These are phyloP conservation scores for Spodoptera picta DNA, from an alignment of 2,888 invertebrate genomes.

Conservation along the genomic window DNA sequence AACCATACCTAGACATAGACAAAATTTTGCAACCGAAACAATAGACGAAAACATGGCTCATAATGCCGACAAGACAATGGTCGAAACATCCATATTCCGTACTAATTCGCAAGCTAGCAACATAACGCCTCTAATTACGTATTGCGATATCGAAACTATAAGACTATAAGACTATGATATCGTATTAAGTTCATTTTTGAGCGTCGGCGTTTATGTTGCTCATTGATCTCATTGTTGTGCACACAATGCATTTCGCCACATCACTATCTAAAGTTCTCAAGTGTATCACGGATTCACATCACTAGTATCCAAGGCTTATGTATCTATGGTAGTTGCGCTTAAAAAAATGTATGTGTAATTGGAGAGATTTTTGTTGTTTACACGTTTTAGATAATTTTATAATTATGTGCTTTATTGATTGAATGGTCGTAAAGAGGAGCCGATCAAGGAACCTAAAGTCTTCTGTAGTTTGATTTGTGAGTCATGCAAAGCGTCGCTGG, in stretches of 20 bases:
- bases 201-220: slow-evolving; percentile 24
- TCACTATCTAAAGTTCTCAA: slow-evolving; percentile 54
- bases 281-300: slow-evolving; percentile 56
- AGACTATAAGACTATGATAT: slow-evolving; percentile 46
- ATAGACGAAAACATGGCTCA: too few relatives aligned
- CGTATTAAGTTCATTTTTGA: slow-evolving; percentile 46
- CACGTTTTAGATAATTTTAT: too few relatives aligned
- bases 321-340: slow-evolving; percentile 25
- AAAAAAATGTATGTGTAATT: too few relatives aligned
- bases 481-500: too few relatives aligned
- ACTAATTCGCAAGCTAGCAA: slow-evolving; percentile 46
- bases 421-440: too few relatives aligned
- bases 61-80: too few relatives aligned
- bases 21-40: not conserved
- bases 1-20: not conserved
- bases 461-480: too few relatives aligned
- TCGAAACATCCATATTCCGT: too few relatives aligned
- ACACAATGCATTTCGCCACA: slow-evolving; percentile 58
- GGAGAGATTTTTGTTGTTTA: too few relatives aligned
- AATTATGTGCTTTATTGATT: too few relatives aligned
- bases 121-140: slow-evolving; percentile 53
- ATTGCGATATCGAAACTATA: slow-evolving; percentile 50
- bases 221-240: slow-evolving; percentile 55
- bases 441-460: too few relatives aligned
- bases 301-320: slow-evolving; percentile 51